Base-by-base conservation (phyloP, 1,140 invertebrate genomes). In the Drosophila gunungcola region DNA sequence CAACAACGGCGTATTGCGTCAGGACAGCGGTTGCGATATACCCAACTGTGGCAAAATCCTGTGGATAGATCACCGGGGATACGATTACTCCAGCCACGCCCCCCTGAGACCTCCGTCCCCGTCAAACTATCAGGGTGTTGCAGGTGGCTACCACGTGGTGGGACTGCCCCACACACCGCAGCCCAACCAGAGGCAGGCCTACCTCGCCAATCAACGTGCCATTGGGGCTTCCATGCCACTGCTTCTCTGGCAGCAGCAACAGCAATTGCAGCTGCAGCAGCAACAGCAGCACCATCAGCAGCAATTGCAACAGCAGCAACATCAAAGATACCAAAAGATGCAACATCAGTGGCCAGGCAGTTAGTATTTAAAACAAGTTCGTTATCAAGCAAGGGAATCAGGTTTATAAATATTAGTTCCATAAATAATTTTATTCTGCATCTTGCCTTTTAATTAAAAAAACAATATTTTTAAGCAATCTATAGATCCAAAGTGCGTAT, bases 11-110 rank as follows among this genome's bases (percentile, higher is more conserved):
- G 16, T 42, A 32, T 29, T 48, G 53, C 73, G 60, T 41, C 81
- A 70, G 51, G 73, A 49, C 34, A 80, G 84, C 51, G 61, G 63
- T 36, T 92, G 91, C 62, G 82, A 91, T 41, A 81, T 92, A 55
- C 73, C 80, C 43, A 92, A 92, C 57, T 92, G 91, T 34, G 91
- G 91, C 42, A 92, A 92, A 80, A 55, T 92, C 51, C 70, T 92
- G 3, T 92, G 91, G 91, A 27, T 92, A 39, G 77, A 78, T 45
- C 78, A 81, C 2, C 55, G 53, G 32, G 56, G 41, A 11, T 75
- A 77, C 9, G 74, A 77, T 43, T 60, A 42, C 39, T 29, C 41
- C 6, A 49, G 61, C 38, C 49, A 58, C 2, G 63, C 76, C 12
- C 74, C 73, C 3, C 46, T 73, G 41, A 54, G 73, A 54, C 69